Percentiles rank a stretch among this genome's conserved stretches.
Conservation (phyloP, 2,113 vertebrate genomes). For the Sigmodon hispidus region DNA sequence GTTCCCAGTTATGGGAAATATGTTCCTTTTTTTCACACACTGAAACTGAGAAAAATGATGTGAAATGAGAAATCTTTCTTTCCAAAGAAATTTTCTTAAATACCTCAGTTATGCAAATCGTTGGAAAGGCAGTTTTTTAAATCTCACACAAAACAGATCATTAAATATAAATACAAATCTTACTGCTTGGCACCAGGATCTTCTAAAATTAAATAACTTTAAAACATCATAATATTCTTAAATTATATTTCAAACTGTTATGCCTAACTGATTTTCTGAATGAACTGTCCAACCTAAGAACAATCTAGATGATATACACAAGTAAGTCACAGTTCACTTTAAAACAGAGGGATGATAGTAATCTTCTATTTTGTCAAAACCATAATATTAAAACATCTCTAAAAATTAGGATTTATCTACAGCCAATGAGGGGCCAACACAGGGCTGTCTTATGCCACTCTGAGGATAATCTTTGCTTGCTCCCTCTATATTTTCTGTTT, state of each 20-base stretch:
- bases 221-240: constrained; percentile 48
- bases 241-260: constrained; percentile 54
- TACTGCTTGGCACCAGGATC: constrained; percentile 75
- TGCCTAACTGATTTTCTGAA: constrained; percentile 54
- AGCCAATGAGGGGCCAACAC: constrained; percentile 36
- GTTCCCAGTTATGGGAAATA: constrained; percentile 75
- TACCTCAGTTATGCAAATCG: constrained; percentile 56
- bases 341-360: constrained; percentile 52
- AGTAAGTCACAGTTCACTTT: constrained; percentile 66
- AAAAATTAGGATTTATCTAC: constrained; percentile 68
- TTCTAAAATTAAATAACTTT: constrained; percentile 66
- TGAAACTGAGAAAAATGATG: constrained; percentile 75
- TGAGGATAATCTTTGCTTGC: constrained; percentile 47
- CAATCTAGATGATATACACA: constrained; percentile 60
- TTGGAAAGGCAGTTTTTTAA: constrained; percentile 60
- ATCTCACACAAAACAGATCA: constrained; percentile 56
- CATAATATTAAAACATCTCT: constrained; percentile 30
- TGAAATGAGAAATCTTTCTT: constrained; percentile 73
- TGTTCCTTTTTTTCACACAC: constrained; percentile 77
- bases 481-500: constrained; percentile 80
- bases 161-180: constrained; percentile 65
- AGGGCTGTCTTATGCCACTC: constrained; percentile 79
- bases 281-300: constrained; percentile 43
- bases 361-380: constrained; percentile 62
- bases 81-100: constrained; percentile 69